Base-by-base conservation (phyloP, 2,113 vertebrate species). In the Xyrauchen texanus region DNA sequence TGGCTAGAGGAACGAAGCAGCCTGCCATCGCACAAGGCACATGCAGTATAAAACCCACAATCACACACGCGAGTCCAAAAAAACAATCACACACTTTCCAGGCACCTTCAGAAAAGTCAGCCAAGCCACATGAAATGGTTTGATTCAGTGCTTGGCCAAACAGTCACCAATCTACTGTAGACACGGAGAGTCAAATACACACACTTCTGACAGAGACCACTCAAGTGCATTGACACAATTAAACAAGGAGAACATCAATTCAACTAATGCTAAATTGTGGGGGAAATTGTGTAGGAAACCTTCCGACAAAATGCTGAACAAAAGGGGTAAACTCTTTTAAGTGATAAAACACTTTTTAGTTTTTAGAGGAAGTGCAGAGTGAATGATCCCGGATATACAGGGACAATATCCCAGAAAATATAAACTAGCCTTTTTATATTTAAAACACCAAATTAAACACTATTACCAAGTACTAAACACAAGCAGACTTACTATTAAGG, bases 1-100 rank as follows among this genome's bases (percentile, higher is more conserved):
- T 55, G 68, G 82, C 84, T 69, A 76, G 81, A 81, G 84, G 53
- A 77, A 82, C 82, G 72, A 55, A 52, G 51, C 80, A 77, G 86
- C 42, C 73, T 84, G 80, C 76, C 75, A 52, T 34, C 47, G 16
- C 82, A 80, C 81, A 80, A 74, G 21, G 70, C 71, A 69, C 66
- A 64, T 34, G 74, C 74, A 83, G 71, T 83, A 34, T 34, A 84
- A 85, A 84, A 78, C 52, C 71, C 21, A 79, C 63, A 62, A 7
- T 16, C 51, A 71, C 52, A 46, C 61, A 6, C 9, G 42, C 46
- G 2, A 9, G 57, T 16, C 45, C 70, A 65, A 13, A 34, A 34
- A 74, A 74, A 73, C 71, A 75, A 74, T 67, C 44, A 70, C 51
- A 34, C 64, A 68, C 71, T 63, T 74, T 78, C 64, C 51, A 78